These are phyloP conservation scores for Pterostichus madidus DNA, from an alignment of 2,888 invertebrate species.

Conservation along the genomic window DNA sequence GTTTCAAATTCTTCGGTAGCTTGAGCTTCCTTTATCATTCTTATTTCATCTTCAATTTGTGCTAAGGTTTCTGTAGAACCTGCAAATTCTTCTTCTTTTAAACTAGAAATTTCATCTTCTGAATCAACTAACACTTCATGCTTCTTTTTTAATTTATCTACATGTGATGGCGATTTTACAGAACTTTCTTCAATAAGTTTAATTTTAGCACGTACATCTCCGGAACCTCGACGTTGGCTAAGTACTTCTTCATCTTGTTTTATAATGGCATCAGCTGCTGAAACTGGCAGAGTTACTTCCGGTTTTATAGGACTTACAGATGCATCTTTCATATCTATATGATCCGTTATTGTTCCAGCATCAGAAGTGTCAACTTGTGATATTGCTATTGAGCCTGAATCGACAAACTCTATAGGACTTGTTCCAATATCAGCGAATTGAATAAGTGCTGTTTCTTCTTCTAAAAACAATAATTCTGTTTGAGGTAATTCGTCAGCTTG, in stretches of 20 bases:
- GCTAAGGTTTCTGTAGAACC: slow-evolving; percentile 76
- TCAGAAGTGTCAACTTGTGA: slow-evolving; percentile 79
- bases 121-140: slow-evolving; percentile 74
- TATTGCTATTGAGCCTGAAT: slow-evolving; percentile 75
- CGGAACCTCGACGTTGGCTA: slow-evolving; percentile 75
- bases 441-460: slow-evolving; percentile 73
- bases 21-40: slow-evolving; percentile 68
- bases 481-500: slow-evolving; percentile 78
- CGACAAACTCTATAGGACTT: slow-evolving; percentile 78
- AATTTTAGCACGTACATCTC: slow-evolving; percentile 80
- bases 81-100: slow-evolving; percentile 75
- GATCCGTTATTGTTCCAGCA: slow-evolving; percentile 78
- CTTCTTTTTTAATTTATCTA: slow-evolving; percentile 73
- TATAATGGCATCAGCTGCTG: slow-evolving; percentile 70
- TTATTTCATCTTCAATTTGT: slow-evolving; percentile 74
- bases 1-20: slow-evolving; percentile 68
- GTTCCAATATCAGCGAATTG: slow-evolving; percentile 78
- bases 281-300: slow-evolving; percentile 72
- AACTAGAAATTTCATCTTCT: slow-evolving; percentile 76
- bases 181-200: slow-evolving; percentile 79
- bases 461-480: slow-evolving; percentile 74
- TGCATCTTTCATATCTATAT: slow-evolving; percentile 79
- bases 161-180: slow-evolving; percentile 74
- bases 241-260: slow-evolving; percentile 75
- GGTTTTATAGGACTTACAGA: slow-evolving; percentile 78